Percentiles rank a stretch among this genome's conserved stretches.
phyloP scores from a whole-genome alignment of 1,140 invertebrate genomes.

The Liolophura sinensis region DNA sequence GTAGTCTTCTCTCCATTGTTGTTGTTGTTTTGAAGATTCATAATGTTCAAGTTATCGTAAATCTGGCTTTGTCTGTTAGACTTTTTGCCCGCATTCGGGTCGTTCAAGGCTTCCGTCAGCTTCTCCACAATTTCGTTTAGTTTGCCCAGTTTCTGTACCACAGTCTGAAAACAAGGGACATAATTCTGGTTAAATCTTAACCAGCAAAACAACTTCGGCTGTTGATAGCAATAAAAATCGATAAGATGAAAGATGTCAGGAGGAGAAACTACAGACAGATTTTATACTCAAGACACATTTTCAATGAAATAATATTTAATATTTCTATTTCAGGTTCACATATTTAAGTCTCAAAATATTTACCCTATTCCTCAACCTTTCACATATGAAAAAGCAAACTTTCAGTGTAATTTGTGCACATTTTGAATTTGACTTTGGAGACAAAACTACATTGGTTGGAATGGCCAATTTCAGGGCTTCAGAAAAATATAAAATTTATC shows the following conservation, averaged over 20 bases:
- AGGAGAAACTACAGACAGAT: neutral
- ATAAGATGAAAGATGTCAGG: neutral
- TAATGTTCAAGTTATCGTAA: constrained; percentile 40
- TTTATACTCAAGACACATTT: too few species aligned
- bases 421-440: too few species aligned
- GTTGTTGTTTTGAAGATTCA: neutral
- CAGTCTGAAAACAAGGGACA: constrained; percentile 45
- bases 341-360: too few species aligned
- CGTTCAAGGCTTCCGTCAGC: constrained; percentile 63
- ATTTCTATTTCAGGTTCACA: too few species aligned
- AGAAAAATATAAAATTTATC: too few species aligned
- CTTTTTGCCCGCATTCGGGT: constrained; percentile 28
- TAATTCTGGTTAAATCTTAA: neutral
- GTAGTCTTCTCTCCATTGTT: constrained; percentile 17
- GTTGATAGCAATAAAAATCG: neutral
- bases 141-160: constrained; percentile 50
- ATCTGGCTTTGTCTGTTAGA: constrained; percentile 43
- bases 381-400: too few species aligned
- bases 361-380: too few species aligned
- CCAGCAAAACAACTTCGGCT: too few species aligned
- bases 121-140: constrained; percentile 63
- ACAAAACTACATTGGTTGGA: too few species aligned
- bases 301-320: too few species aligned
- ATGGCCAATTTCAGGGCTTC: too few species aligned
- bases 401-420: too few species aligned